phyloP scores from a whole-genome alignment of 2,113 vertebrate species.

The Pionites leucogaster region DNA sequence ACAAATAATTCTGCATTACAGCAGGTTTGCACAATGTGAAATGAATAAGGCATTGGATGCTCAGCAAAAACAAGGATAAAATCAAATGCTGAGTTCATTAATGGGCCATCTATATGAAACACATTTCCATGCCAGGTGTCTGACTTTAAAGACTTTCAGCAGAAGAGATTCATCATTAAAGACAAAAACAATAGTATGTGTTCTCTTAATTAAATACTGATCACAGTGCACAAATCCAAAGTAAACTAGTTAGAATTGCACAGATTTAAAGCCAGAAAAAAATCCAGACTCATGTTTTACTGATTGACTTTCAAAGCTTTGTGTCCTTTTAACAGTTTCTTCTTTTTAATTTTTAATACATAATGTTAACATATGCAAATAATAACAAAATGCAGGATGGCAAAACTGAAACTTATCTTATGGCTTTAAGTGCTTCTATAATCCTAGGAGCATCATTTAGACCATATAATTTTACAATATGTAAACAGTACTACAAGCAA shows the following conservation, averaged over 20 bases:
- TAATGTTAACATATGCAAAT: background rate
- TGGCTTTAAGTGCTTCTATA: background rate
- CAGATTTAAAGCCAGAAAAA: background rate
- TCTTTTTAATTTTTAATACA: background rate
- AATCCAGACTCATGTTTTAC: background rate
- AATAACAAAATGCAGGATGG: background rate
- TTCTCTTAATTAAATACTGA: slow-evolving; percentile 20
- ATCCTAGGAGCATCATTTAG: background rate
- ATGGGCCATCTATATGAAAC: background rate
- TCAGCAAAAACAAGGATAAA: background rate
- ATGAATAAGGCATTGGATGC: background rate
- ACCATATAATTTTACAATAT: background rate
- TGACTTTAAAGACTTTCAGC: background rate
- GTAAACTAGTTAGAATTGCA: background rate
- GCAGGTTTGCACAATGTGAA: background rate
- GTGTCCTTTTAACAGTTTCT: background rate
- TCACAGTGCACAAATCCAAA: background rate
- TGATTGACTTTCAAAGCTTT: background rate
- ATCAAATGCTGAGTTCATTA: background rate
- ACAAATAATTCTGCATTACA: background rate
- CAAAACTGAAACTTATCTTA: background rate
- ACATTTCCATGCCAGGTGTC: background rate
- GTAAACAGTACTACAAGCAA: background rate
- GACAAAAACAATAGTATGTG: background rate
- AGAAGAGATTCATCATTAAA: background rate